Base-by-base conservation (phyloP, 2,113 vertebrate genomes). In the Zingel zingel region DNA sequence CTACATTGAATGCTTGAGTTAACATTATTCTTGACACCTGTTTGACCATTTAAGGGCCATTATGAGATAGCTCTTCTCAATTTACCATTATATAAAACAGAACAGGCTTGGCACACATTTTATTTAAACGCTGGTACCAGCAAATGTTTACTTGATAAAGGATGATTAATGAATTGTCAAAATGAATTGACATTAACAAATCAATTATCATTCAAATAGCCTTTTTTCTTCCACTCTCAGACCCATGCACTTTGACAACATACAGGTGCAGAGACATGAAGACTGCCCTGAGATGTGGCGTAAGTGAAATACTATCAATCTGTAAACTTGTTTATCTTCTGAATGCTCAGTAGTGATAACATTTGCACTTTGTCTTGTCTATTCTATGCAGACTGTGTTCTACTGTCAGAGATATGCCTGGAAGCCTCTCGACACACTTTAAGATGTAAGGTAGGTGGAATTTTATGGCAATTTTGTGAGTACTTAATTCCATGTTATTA, bases 181-280 rank as follows among this genome's bases (percentile, higher is more conserved):
- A 12, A 18, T 54, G 0, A 9, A 19, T 16, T 2, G 4, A 53
- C 56, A 19, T 25, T n/a, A 54, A 45, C 14, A 45, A 18, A n/a
- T 65, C 5, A 27, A n/a, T 39, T 11, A 5, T 16, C n/a, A 43
- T 66, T 39, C 6, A 36, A 25, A 59, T 57, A 3, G 30, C 5
- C 25, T 21, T 86, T 36, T 11, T 27, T 12, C 56, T 25, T 7
- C 4, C 62, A 47, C 65, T 0, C 36, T 76, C 85, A 66, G 90
- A 96, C 56, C 93, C 92, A n/a, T 99, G 97, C 39, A 85, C 90
- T 54, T 73, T 91, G 57, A 74, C 88, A 0, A 1, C 48, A 2
- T 96, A 96, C 92, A 96, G 95, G 94, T 94, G 96, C 93, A 95
- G 88, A 61, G 92, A 96, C 79, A 21, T 88, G 0, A 80, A 80